Evolutionary conservation across 2,888 invertebrate species (phyloP).

Genomic region (Oxycera nigricornis): DNA sequence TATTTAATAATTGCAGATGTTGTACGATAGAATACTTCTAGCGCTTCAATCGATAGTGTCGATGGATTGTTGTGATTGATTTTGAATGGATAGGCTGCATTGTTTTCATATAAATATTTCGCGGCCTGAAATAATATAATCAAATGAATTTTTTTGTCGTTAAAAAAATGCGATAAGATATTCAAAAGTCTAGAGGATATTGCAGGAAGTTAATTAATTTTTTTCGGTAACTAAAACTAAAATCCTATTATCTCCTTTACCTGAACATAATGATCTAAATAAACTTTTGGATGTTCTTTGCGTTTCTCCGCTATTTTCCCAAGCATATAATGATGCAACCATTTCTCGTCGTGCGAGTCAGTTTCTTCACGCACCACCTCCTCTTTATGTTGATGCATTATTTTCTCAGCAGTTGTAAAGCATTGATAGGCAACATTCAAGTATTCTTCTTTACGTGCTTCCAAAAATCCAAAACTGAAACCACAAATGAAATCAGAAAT

Average conservation of each 20-base stretch:
- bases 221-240: not conserved
- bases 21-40: slow-evolving; percentile 85
- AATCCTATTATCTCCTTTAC: slow-evolving; percentile 59
- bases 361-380: slow-evolving; percentile 48
- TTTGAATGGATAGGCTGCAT: slow-evolving; percentile 84
- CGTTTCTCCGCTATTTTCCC: slow-evolving; percentile 93
- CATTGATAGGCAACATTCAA: slow-evolving; percentile 79
- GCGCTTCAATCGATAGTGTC: slow-evolving; percentile 83
- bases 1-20: slow-evolving; percentile 90
- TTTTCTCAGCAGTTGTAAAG: slow-evolving; percentile 74
- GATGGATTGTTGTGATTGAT: slow-evolving; percentile 86
- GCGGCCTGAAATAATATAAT: slow-evolving; percentile 67
- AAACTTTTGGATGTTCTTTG: slow-evolving; percentile 74
- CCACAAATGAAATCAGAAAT: too few relatives aligned
- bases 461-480: slow-evolving; percentile 72
- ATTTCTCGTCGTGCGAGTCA: slow-evolving; percentile 78
- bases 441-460: slow-evolving; percentile 80
- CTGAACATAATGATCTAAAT: slow-evolving; percentile 80
- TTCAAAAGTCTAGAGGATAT: not conserved
- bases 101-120: slow-evolving; percentile 77
- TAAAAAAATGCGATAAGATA: too few relatives aligned
- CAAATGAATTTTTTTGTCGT: not conserved
- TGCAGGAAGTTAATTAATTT: not conserved
- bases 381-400: slow-evolving; percentile 63
- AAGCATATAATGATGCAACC: slow-evolving; percentile 95